Evolutionary conservation across 2,797 vertebrate species (phyloP), one percentile per base, ranked within the genome.

Genomic region (Hafferia zeledoni): DNA sequence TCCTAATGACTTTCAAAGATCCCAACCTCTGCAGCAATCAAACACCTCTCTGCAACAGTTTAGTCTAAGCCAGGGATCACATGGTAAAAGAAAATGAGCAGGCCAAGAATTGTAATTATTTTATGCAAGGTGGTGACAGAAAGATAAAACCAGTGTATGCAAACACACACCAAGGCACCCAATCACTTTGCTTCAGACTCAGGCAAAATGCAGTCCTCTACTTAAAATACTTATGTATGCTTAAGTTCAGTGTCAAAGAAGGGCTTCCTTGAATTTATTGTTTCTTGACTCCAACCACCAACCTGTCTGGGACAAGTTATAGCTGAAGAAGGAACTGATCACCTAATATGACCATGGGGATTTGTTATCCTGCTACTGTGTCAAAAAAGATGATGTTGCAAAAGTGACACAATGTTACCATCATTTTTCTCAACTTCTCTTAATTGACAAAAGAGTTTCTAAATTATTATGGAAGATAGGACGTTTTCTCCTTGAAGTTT

Each of bases 1-100:
- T 92, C 14, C 6, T 90, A 91, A 92, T 79, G 90, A 96, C 91
- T 96, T 96, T 77, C 49, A 83, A 65, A 68, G 82, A 96, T 94
- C 79, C 57, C 77, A 91, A 41, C 35, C 33, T 44, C 3, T 53
- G 63, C 20, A 13, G 16, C 18, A 56, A 93, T 85, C 41, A 88
- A 89, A 76, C 41, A 59, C 41, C 80, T n/a, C 72, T 84, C 85
- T 67, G 50, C 27, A 75, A 82, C 52, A 52, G 65, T 5, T 74
- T 31, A 60, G 41, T 39, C 52, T 94, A 89, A 77, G 23, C 17
- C 47, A 64, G n/a, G 19, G 47, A 88, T 82, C 64, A 87, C 33
- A 37, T 1, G 16, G 23, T 25, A 31, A 65, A 76, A 86, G n/a
- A 68, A 63, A 76, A 55, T 22, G 43, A 37, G 22, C 28, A 74